Base-by-base conservation (phyloP, 1,140 invertebrate genomes). In the Drosophila funebris region DNA sequence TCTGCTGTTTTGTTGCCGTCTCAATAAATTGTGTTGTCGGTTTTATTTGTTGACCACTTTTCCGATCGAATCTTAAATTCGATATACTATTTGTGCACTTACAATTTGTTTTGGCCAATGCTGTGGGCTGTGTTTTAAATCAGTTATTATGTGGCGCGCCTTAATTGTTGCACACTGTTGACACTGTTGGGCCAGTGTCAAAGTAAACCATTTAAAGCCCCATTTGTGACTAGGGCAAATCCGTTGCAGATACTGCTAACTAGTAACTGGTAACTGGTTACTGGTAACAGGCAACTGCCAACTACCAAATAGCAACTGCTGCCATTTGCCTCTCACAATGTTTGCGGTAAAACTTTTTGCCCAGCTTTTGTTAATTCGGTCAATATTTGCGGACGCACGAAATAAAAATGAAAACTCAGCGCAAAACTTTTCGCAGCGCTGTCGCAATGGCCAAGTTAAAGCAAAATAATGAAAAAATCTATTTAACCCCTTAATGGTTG, bases 331-430 rank as follows among this genome's bases (percentile, higher is more conserved):
- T 48, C 54, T 75, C 56, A 63, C 67, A 56, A 63, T 84, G 73
- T 84, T 84, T 84, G 80, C 73, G 76, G 80, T 76, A 41, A 76
- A 84, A 61, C 72, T 78, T 85, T 77, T 69, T 22, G 33, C 24
- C 46, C 75, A 76, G 83, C 72, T 87, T 87, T 88, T 87, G 83
- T 87, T 87, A 87, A 87, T 87, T 87, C 83, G 83, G 83, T 88
- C 83, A 87, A 87, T 87, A 87, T 87, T 87, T 87, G 83, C 83
- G 76, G 83, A 88, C 83, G 83, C 83, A 88, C 83, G 83, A 87
- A 87, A 87, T 88, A 82, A 87, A 88, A 87, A 87, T 85, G 82
- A 82, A 85, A 87, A 78, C 71, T 87, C 78, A 76, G 83, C 78
- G 69, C 16, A 78, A 85, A 85, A 85, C 36, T 61, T 87, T 85